These are phyloP conservation scores for Catostomus latipinnis DNA, from an alignment of 2,797 vertebrate species.

Conservation along the genomic window DNA sequence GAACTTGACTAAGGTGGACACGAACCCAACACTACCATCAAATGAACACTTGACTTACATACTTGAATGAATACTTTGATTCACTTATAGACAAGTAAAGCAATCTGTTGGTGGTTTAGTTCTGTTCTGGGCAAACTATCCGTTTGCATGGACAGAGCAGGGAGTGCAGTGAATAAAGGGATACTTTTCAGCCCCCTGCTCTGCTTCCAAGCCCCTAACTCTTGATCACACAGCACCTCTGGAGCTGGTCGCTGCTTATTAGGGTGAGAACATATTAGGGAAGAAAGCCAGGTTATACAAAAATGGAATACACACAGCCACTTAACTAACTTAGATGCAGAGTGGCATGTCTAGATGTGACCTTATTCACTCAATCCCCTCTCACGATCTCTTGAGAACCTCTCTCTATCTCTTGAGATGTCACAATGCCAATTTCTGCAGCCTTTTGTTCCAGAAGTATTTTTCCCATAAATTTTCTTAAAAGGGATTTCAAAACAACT, in stretches of 20 bases:
- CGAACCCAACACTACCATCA: no score
- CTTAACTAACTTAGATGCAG: background rate
- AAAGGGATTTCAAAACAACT: no score
- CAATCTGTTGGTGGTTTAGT: no score
- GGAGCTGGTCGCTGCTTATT: background rate
- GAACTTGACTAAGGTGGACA: no score
- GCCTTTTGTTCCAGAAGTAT: background rate
- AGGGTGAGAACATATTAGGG: background rate
- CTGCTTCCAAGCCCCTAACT: background rate
- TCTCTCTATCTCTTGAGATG: background rate
- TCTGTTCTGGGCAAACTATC: no score
- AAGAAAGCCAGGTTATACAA: background rate
- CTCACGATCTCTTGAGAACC: background rate
- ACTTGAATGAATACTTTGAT: no score
- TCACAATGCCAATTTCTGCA: background rate
- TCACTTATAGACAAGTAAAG: no score
- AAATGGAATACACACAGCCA: background rate
- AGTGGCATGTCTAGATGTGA: background rate
- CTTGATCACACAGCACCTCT: background rate
- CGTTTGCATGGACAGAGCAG: no score
- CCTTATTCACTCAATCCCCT: background rate
- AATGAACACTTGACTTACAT: no score
- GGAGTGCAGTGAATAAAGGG: slow-evolving; percentile 3
- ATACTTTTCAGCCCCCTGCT: background rate
- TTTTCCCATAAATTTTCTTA: background rate